Evolutionary conservation across 2,888 invertebrate genomes (phyloP), one percentile per base, ranked within the genome.

Genomic region (Sipunculus nudus): DNA sequence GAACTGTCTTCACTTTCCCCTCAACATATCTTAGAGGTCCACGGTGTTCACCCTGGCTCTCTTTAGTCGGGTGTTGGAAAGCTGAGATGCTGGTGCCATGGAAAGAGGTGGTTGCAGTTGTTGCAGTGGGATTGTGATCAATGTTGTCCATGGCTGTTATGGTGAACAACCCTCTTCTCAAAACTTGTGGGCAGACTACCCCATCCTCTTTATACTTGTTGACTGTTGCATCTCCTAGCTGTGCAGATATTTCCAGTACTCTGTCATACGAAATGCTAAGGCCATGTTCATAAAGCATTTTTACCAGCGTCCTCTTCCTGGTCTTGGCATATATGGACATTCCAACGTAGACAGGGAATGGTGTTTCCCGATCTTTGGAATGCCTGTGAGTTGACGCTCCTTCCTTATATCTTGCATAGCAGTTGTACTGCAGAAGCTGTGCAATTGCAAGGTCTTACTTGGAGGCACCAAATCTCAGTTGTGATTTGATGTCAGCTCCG

Each of bases 241-340:
- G 49, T n/a, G 66, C 53, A 16, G 69, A 66, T 19, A 74, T 60
- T 43, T 65, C 64, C 13, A 72, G 50, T 2, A 74, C 69, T 29
- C 72, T 52, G 25, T 71, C 64, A 59, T 71, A 72, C 21, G 65
- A 69, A 53, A 73, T 62, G 35, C 63, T 57, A 0, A 73, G 23
- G 16, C 70, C 72, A 48, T 62, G 55, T 16, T 67, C 66, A 49
- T 55, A 45, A 19, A 64, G 40, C 59, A 43, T 59, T 3, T 64
- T 63, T 6, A 69, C 54, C 4, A 72, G 40, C 38, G 53, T 25
- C 41, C 65, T 49, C 53, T 66, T 73, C 43, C 68, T 49, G 16
- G 67, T 72, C 35, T 63, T 68, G 32, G 67, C 67, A 54, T 50
- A 63, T 1, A 73, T 25, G 13, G 48, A 28, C 41, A 73, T n/a